A percentile compares a stretch with the other conserved stretches of the same genome.
Conservation (phyloP, 2,888 invertebrate genomes). For the Ischnus inquisitorius region DNA sequence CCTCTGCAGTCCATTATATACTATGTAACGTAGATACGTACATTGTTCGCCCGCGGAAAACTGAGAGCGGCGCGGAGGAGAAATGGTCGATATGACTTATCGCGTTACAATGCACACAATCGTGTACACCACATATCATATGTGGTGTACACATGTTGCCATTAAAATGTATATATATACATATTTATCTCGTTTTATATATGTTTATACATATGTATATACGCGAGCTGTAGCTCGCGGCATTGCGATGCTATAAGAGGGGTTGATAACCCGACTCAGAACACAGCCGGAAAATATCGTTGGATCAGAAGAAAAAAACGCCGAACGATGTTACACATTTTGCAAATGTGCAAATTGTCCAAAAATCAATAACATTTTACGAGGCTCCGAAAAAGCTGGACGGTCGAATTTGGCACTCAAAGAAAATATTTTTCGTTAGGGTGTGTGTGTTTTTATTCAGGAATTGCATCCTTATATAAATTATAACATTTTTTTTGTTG, state of each 20-base stretch:
- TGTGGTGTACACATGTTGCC: constrained; percentile 10
- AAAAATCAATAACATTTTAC: constrained; percentile 8
- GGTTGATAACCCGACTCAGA: constrained; percentile 56
- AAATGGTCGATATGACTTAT: constrained; percentile 69
- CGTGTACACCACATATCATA: constrained; percentile 33
- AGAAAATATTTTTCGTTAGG: constrained; percentile 1
- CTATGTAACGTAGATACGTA: background rate
- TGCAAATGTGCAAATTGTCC: background rate
- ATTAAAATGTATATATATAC: constrained; percentile 9
- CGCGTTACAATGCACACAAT: constrained; percentile 63
- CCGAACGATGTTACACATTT: background rate
- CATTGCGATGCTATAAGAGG: constrained; percentile 51
- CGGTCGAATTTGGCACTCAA: background rate
- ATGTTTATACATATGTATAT: background rate
- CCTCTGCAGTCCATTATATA: constrained; percentile 21
- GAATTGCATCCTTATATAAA: constrained; percentile 62
- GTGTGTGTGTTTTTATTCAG: constrained; percentile 58
- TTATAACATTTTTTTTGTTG: constrained; percentile 47
- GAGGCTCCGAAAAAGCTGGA: background rate
- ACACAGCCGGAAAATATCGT: constrained; percentile 19
- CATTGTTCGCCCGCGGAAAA: constrained; percentile 59
- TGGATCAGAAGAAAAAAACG: constrained; percentile 10
- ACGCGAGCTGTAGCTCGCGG: constrained; percentile 33
- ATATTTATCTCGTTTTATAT: constrained; percentile 10
- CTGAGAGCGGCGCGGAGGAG: constrained; percentile 53